Conservation (phyloP, 1,140 invertebrate species). For the Pseudomyrmex sp. region DNA sequence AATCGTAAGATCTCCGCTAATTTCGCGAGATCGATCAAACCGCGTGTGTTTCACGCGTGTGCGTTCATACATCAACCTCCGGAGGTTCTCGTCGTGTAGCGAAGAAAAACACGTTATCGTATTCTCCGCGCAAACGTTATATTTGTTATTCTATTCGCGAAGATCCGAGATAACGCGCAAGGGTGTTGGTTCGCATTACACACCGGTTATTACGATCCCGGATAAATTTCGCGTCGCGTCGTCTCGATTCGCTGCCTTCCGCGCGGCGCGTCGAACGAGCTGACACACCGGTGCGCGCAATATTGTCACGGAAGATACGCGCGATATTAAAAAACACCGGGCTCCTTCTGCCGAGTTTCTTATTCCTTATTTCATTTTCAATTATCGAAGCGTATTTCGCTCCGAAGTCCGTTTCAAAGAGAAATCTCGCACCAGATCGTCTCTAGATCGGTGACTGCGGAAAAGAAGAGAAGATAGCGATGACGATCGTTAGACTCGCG, state of each 20-base stretch:
- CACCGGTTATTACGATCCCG: conserved; percentile 41
- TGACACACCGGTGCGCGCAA: not conserved
- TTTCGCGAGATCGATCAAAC: conserved; percentile 30
- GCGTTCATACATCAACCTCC: conserved; percentile 39
- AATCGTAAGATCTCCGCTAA: conserved; percentile 26
- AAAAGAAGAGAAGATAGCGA: not conserved
- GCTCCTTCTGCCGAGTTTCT: not conserved
- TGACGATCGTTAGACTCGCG: conserved; percentile 12
- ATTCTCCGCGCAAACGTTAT: conserved; percentile 27
- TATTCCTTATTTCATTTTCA: not conserved
- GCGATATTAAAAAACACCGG: not conserved
- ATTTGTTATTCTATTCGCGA: conserved; percentile 45
- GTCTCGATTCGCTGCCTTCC: conserved; percentile 46
- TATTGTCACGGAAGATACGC: not conserved
- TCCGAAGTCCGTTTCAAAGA: too few relatives aligned
- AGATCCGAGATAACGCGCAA: conserved; percentile 47
- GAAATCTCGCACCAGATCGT: too few relatives aligned
- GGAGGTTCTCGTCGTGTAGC: not conserved
- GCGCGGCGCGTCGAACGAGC: conserved; percentile 1
- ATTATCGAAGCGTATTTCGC: too few relatives aligned
- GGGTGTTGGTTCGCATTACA: conserved; percentile 48
- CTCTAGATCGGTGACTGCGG: not conserved
- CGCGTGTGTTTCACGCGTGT: conserved; percentile 3
- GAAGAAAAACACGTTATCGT: conserved; percentile 14
- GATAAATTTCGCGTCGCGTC: conserved; percentile 32